Conservation (phyloP, 2,113 vertebrate species). For the Phylloscopus trochilus region DNA sequence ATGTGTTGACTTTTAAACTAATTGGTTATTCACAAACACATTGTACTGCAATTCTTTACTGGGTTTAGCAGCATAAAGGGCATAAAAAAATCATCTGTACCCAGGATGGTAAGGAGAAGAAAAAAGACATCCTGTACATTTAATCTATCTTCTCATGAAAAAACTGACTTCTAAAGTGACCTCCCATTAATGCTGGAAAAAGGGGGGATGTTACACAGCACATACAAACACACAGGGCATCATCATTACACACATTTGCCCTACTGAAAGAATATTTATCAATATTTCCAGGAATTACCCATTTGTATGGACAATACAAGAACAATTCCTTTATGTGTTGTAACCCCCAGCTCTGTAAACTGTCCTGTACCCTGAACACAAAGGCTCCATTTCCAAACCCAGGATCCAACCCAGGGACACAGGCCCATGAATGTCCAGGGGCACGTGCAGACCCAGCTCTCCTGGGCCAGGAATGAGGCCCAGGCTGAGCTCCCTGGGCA, state of each 20-base stretch:
- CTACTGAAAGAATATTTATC: background rate
- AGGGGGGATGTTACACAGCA: background rate
- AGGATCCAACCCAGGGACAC: background rate
- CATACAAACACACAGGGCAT: background rate
- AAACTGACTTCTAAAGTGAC: background rate
- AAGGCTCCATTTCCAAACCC: background rate
- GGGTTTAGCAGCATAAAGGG: background rate
- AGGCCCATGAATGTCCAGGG: background rate
- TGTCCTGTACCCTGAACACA: fast-evolving
- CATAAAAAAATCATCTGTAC: background rate
- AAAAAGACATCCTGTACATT: background rate
- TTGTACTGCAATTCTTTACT: background rate
- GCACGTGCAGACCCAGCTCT: background rate
- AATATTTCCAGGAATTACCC: background rate
- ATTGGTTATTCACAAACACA: background rate
- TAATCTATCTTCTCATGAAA: background rate
- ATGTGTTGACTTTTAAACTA: background rate
- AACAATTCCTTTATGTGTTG: background rate
- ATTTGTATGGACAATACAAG: background rate
- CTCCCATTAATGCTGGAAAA: background rate
- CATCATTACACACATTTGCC: background rate
- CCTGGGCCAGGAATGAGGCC: too few species aligned
- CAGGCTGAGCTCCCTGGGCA: background rate
- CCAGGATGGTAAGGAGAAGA: background rate
- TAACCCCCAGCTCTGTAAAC: background rate